A percentile compares a stretch with the other conserved stretches of the same genome.
Conservation (phyloP, 2,797 vertebrate species). For the Poecilia picta region DNA sequence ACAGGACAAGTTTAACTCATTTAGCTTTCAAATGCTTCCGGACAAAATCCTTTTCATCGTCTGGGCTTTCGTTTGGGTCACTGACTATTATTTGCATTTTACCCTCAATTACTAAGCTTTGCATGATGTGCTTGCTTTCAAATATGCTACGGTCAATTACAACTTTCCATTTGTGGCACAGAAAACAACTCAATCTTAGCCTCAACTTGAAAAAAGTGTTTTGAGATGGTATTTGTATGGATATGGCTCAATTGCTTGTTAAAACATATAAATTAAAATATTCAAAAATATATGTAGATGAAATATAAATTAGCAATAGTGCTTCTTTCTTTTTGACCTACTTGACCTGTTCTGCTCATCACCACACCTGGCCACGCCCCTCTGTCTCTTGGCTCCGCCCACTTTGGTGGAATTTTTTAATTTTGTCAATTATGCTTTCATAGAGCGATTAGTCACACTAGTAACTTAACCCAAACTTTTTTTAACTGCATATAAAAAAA, state of each 20-base stretch:
- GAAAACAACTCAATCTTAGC: neutral
- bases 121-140: conserved; percentile 4
- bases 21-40: neutral
- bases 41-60: neutral
- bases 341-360: too few species aligned
- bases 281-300: too few species aligned
- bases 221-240: neutral
- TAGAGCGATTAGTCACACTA: too few species aligned
- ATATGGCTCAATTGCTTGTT: neutral
- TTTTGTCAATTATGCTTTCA: too few species aligned
- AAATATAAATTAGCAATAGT: too few species aligned
- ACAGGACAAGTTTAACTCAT: neutral
- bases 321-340: too few species aligned
- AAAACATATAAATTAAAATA: too few species aligned
- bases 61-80: neutral
- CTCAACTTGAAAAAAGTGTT: neutral
- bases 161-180: neutral
- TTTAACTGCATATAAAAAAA: too few species aligned
- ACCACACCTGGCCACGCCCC: too few species aligned
- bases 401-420: too few species aligned
- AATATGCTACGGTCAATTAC: neutral
- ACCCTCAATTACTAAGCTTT: neutral
- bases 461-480: too few species aligned
- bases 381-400: too few species aligned
- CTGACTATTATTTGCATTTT: neutral